Conservation (phyloP, 2,797 vertebrate species). For the Zenarchopterus dispar region DNA sequence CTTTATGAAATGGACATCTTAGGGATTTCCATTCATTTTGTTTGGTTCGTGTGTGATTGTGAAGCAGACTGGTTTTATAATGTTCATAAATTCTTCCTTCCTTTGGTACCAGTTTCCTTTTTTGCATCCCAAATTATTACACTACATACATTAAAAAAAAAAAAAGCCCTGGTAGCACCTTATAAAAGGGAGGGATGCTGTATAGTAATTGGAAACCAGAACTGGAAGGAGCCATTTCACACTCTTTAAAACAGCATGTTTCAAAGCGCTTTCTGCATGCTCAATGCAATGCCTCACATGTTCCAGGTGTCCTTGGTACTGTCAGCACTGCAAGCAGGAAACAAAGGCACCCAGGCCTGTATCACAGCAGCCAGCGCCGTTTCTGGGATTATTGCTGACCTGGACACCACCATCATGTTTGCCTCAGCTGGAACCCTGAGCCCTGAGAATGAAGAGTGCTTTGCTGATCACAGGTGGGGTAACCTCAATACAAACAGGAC, state of each 20-base stretch:
- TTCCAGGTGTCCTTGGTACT: slow-evolving; percentile 94
- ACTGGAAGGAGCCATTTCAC: not conserved
- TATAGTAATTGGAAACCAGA: slow-evolving; percentile 15
- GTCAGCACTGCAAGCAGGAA: slow-evolving; percentile 96
- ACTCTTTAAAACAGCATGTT: slow-evolving; percentile 8
- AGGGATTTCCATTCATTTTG: slow-evolving; percentile 42
- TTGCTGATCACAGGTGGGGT: slow-evolving; percentile 95
- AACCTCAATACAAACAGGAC: slow-evolving; percentile 1
- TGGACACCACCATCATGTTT: slow-evolving; percentile 99
- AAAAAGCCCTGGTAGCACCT: slow-evolving; percentile 4
- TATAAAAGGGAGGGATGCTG: slow-evolving; percentile 6
- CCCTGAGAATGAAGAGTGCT: slow-evolving; percentile 95
- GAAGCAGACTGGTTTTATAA: slow-evolving; percentile 38
- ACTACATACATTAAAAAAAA: slow-evolving; percentile 4
- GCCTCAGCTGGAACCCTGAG: slow-evolving; percentile 96
- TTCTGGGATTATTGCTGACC: slow-evolving; percentile 96
- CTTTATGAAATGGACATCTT: slow-evolving; percentile 47
- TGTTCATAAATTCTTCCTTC: slow-evolving; percentile 19
- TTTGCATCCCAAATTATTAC: slow-evolving; percentile 16
- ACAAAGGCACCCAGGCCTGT: slow-evolving; percentile 98
- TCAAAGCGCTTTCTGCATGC: slow-evolving; percentile 16
- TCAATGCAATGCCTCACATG: slow-evolving; percentile 24
- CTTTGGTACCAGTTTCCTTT: slow-evolving; percentile 8
- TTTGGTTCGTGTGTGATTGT: slow-evolving; percentile 40
- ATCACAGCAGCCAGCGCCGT: slow-evolving; percentile 96